phyloP scores from a whole-genome alignment of 2,888 invertebrate species.

The Anoncus sp. region DNA sequence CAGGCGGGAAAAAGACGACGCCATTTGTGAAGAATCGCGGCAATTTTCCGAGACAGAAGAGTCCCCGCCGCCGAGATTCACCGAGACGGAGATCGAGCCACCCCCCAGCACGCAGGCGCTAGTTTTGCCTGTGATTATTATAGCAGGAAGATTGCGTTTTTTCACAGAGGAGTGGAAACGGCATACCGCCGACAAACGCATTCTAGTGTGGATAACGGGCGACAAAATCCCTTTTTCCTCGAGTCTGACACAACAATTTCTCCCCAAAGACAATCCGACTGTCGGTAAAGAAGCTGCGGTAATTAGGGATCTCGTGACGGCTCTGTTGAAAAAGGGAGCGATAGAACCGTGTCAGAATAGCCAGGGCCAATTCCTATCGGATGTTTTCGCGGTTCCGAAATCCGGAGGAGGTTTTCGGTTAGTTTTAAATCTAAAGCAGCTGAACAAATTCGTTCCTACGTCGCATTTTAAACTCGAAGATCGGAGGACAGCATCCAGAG shows the following conservation, averaged over 20 bases:
- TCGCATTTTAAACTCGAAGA: constrained; percentile 72
- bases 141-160: constrained; percentile 21
- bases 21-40: constrained; percentile 1
- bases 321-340: constrained; percentile 32
- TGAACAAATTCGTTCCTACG: constrained; percentile 66
- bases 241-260: not conserved
- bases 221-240: constrained; percentile 37
- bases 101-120: constrained; percentile 3
- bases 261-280: constrained; percentile 5
- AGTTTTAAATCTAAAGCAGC: constrained; percentile 68
- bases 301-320: constrained; percentile 9
- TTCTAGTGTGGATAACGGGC: constrained; percentile 35
- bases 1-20: constrained; percentile 27
- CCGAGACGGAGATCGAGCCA: constrained; percentile 3
- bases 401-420: constrained; percentile 60
- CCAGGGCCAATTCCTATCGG: constrained; percentile 63
- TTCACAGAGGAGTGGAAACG: constrained; percentile 10
- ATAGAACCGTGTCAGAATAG: not conserved
- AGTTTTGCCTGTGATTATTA: constrained; percentile 14
- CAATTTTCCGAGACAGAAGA: constrained; percentile 29
- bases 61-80: not conserved
- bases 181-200: constrained; percentile 17
- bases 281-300: constrained; percentile 9
- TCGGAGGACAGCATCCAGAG: constrained; percentile 57
- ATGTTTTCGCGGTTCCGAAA: constrained; percentile 66